Percentiles rank a stretch among this genome's conserved stretches.
Evolutionary conservation across 2,797 vertebrate genomes (phyloP).

Genomic region (Bryconaethiops microstoma): DNA sequence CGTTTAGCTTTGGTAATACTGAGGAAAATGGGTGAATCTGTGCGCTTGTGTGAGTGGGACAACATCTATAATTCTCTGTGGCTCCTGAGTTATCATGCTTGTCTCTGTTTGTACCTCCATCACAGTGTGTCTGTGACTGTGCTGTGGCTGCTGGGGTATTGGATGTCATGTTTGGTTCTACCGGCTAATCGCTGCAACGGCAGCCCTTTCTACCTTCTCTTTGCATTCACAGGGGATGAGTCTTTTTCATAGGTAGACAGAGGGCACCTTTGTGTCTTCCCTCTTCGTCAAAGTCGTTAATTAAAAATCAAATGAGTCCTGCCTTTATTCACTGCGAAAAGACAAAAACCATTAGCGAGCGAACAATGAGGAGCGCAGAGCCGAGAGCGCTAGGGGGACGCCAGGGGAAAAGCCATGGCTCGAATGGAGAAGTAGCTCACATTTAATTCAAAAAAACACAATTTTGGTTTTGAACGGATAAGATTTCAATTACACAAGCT

Average conservation of each 20-base stretch:
- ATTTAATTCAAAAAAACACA: slow-evolving; percentile 31
- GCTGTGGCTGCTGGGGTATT: not conserved
- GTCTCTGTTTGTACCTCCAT: not conserved
- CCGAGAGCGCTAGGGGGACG: not conserved
- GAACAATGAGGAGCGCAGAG: slow-evolving; percentile 4
- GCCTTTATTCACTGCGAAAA: slow-evolving; percentile 43
- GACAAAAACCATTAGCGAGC: slow-evolving; percentile 22
- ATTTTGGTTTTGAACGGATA: slow-evolving; percentile 30
- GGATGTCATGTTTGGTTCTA: not conserved
- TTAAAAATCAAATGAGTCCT: slow-evolving; percentile 54
- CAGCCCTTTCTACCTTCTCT: not conserved
- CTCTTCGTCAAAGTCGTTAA: slow-evolving; percentile 47
- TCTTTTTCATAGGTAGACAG: slow-evolving; percentile 32
- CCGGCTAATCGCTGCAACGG: not conserved
- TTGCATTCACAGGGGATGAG: slow-evolving; percentile 10
- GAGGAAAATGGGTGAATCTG: not conserved
- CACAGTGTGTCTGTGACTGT: not conserved
- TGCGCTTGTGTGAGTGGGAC: no score
- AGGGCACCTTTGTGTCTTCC: slow-evolving; percentile 9
- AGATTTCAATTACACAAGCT: slow-evolving; percentile 30
- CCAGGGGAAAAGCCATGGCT: not conserved
- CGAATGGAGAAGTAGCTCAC: slow-evolving; percentile 17
- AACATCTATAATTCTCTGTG: not conserved
- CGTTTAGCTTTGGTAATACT: no score
- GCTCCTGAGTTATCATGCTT: not conserved